phyloP scores from a whole-genome alignment of 2,888 invertebrate species.

The Alviniconcha strummeri region DNA sequence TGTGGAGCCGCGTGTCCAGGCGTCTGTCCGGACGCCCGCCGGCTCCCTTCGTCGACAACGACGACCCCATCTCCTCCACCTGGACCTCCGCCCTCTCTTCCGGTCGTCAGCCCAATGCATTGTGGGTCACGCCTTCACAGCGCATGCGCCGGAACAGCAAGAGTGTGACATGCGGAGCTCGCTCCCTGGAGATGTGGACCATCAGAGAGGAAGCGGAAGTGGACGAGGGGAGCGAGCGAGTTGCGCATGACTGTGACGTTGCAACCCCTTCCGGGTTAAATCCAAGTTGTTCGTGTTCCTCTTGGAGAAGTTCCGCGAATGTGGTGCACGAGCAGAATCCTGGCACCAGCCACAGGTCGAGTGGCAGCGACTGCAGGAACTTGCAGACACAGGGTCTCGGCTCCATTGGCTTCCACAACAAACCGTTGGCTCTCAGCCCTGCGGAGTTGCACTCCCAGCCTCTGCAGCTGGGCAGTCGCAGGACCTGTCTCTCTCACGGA shows the following conservation, averaged over 20 bases:
- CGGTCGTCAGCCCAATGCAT: conserved; percentile 34
- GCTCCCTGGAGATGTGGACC: conserved; percentile 25
- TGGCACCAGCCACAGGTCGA: no score
- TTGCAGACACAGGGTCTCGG: no score
- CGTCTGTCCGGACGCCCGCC: conserved; percentile 35
- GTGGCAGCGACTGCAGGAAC: no score
- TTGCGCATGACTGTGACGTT: not conserved
- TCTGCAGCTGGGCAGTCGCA: no score
- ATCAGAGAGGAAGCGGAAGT: conserved; percentile 35
- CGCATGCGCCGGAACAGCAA: not conserved
- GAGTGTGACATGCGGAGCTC: not conserved
- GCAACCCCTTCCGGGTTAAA: not conserved
- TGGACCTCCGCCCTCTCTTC: conserved; percentile 42
- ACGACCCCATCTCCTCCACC: conserved; percentile 51
- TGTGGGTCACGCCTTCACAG: conserved; percentile 27
- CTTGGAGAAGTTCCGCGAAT: not conserved
- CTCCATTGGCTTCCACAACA: no score
- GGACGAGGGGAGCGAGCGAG: conserved; percentile 9
- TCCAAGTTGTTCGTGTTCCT: not conserved
- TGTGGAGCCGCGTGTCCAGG: conserved; percentile 43
- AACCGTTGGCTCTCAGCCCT: no score
- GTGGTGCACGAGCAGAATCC: no score
- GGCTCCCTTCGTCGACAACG: conserved; percentile 40
- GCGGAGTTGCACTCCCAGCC: no score
- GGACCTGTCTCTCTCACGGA: no score